Evolutionary conservation across 2,113 vertebrate genomes (phyloP), one percentile per base, ranked within the genome.

Genomic region (Spermophilus dauricus): DNA sequence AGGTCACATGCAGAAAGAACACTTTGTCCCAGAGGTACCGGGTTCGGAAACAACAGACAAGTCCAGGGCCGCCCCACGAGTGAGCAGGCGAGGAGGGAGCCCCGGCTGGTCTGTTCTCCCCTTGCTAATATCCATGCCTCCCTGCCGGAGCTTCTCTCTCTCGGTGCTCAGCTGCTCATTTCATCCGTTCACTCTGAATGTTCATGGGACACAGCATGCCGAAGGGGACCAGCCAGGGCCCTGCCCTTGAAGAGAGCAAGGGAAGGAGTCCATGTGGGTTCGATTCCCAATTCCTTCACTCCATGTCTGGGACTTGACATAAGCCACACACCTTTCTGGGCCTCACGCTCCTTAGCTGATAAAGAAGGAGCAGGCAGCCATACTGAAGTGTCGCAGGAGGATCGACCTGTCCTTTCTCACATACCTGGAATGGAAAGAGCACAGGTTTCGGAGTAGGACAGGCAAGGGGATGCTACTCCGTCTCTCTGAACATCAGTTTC

Each of bases 391-490:
- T 10, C 8, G 10, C 1, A 0, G 14, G 42, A 26, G 18, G 61
- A 8, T 3, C 5, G 30, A 45, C 5, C 9, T 73, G 30, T 14
- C 18, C 37, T 39, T 81, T 39, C 28, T 69, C 14, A 10, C 14
- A 8, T 4, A 8, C 45, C 37, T 32, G 2, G 5, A 39, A 42
- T 5, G 58, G 70, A 17, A 69, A 7, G 77, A 34, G 28, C 26
- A 4, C 16, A 1, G 39, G 48, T 32, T 12, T 17, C 11, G 2
- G 53, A 9, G 16, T 32, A 12, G 34, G 70, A 26, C 58, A 24
- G 70, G 22, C 0, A 0, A 0, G 32, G 20, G 5, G 2, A 28
- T 4, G 0, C 13, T 20, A 0, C 26, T 48, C 6, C 3, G 18
- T 45, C 16, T 73, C 73, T 72, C n/a, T 48, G 5, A 56, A 8